Evolutionary conservation across 2,888 invertebrate species (phyloP).

Genomic region (Cacoxenus indagator): DNA sequence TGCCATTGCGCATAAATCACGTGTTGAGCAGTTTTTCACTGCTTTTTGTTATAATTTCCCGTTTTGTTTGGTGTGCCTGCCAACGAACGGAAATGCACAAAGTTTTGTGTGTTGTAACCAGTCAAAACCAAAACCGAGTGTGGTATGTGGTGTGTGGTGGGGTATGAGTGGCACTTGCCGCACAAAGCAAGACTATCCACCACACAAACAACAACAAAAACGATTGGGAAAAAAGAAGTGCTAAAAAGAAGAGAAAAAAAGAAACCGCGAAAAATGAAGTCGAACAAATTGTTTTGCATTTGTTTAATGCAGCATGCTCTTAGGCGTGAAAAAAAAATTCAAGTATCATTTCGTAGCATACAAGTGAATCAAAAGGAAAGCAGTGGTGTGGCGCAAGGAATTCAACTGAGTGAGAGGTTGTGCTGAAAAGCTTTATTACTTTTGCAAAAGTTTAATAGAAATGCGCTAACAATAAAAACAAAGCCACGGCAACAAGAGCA

Average conservation of each 20-base stretch:
- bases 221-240: background rate
- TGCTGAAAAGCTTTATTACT: background rate
- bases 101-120: conserved; percentile 9
- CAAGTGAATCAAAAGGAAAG: conserved; percentile 29
- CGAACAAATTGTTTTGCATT: conserved; percentile 2
- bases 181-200: too few relatives aligned
- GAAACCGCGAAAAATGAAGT: background rate
- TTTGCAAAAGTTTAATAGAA: conserved; percentile 9
- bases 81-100: conserved; percentile 11
- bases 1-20: conserved; percentile 16
- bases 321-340: conserved; percentile 7
- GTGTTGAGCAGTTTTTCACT: background rate
- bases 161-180: background rate
- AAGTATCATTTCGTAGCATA: conserved; percentile 9
- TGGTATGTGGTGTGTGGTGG: too few relatives aligned
- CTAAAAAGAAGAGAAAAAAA: background rate
- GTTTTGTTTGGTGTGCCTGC: background rate
- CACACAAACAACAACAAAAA: background rate
- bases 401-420: background rate
- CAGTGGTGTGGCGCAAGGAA: background rate
- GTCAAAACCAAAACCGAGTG: background rate
- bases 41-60: background rate
- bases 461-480: conserved; percentile 12
- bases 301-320: conserved; percentile 9
- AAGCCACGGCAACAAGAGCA: background rate